Base-by-base conservation (phyloP, 35 echinoderm and acorn worm genomes). In the Stichopus chloronotus region DNA sequence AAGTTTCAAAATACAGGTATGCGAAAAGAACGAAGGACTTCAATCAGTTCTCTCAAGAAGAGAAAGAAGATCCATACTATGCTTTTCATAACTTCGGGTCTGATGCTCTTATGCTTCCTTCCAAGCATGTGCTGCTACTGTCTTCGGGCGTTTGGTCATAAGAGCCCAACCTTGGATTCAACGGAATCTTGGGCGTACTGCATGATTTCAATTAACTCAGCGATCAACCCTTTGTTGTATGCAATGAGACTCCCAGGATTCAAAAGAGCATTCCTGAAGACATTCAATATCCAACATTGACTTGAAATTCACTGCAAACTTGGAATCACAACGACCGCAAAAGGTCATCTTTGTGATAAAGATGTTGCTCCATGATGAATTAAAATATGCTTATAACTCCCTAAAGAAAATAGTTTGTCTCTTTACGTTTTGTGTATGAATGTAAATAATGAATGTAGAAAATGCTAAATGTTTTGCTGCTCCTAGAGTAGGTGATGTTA, bases 191-290 rank as follows among this genome's bases (percentile, higher is more conserved):
- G 78, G 78, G 22, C 78, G 14, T 25, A 81, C 25, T 5, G 21
- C 43, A 7, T 43, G 43, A 81, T 81, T 7, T n/a, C 43, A 23
- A 52, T 81, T 43, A 81, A 81, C 43, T 81, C 78, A 6, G 78
- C 78, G 24, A 81, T 81, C 14, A 81, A 81, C 14, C 78, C 78
- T 5, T 81, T 81, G 21, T 14, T 81, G 78, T 81, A 81, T 12
- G 78, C 78, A 9, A 52, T 13, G 6, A 22, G 25, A 81, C 14
- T 81, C 3, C 78, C 78, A 2, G 78, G 78, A 52, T 81, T 81
- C 22, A 21, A 81, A 81, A 22, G 9, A 14, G 61, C 61, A 14
- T 65, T 65, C 61, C 61, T 65, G 9, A 65, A 43, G 3, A 43
- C 30, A 43, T 43, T 43, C 30, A 43, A 43, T 43, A 43, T 43